Conservation (phyloP, 2,113 vertebrate species). For the Synchiropus splendidus region DNA sequence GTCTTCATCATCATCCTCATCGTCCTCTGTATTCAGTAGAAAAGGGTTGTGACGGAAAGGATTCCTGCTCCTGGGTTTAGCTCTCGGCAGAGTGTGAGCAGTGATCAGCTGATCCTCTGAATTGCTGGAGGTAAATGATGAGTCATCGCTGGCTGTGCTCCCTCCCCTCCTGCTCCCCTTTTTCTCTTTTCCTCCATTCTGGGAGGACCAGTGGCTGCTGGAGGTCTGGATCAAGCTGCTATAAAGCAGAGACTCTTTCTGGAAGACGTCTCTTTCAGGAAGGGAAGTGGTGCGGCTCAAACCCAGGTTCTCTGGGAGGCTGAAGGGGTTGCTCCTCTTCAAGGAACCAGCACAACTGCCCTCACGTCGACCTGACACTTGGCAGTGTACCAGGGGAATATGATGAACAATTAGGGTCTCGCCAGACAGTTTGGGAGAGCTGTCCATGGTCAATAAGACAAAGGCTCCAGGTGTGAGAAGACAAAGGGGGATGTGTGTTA, state of each 20-base stretch:
- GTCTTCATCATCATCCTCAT: conserved; percentile 68
- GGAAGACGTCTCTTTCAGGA: conserved; percentile 78
- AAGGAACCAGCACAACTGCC: conserved; percentile 61
- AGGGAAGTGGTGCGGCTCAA: conserved; percentile 72
- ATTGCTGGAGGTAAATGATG: conserved; percentile 64
- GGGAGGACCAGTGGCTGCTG: conserved; percentile 38
- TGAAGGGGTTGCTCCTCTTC: conserved; percentile 78
- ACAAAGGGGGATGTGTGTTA: background rate
- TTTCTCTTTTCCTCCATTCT: conserved; percentile 26
- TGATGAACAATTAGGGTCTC: conserved; percentile 97
- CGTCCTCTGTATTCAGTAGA: conserved; percentile 64
- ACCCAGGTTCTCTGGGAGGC: conserved; percentile 75
- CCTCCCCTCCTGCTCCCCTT: conserved; percentile 35
- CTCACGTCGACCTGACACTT: conserved; percentile 75
- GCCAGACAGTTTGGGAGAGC: conserved; percentile 83
- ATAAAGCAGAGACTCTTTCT: conserved; percentile 81
- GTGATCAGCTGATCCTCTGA: conserved; percentile 57
- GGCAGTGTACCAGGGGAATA: conserved; percentile 94
- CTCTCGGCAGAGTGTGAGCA: conserved; percentile 42
- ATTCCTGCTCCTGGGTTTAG: conserved; percentile 53
- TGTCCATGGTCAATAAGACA: conserved; percentile 73
- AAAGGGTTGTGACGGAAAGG: conserved; percentile 81
- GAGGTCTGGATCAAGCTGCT: conserved; percentile 80
- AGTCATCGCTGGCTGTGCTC: conserved; percentile 61
- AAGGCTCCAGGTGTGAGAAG: conserved; percentile 2